Evolutionary conservation across 2,797 vertebrate genomes (phyloP).

Genomic region (Mormyrops boulengeri): DNA sequence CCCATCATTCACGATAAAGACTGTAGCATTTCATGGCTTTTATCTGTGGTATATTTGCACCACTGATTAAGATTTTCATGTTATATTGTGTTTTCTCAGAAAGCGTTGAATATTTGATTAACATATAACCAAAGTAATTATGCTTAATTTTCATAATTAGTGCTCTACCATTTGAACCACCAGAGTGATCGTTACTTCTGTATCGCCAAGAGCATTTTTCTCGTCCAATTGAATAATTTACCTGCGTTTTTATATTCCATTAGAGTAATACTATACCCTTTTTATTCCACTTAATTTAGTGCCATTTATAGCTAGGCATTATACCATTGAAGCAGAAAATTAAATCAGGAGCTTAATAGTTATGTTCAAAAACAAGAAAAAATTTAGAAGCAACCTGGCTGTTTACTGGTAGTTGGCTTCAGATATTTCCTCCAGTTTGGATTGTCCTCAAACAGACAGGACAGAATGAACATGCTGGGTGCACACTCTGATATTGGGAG

Average conservation of each 20-base stretch:
- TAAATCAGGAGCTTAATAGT: conserved; percentile 7
- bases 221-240: conserved; percentile 8
- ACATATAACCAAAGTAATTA: neutral
- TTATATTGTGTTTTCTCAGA: neutral
- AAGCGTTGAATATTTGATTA: conserved; percentile 7
- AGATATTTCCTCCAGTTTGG: neutral
- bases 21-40: neutral
- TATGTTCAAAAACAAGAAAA: neutral
- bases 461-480: neutral
- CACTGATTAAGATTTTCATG: neutral
- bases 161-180: neutral
- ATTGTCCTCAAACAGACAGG: neutral
- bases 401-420: neutral
- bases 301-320: conserved; percentile 11
- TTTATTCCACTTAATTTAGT: conserved; percentile 9
- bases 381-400: neutral
- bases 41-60: neutral
- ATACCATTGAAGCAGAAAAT: neutral
- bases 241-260: conserved; percentile 8
- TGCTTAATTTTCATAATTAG: conserved; percentile 1
- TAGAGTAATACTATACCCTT: conserved; percentile 4
- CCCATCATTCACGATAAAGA: neutral
- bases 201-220: neutral
- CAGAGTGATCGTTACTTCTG: neutral
- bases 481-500: neutral